A percentile compares a stretch with the other conserved stretches of the same genome.
These are phyloP conservation scores for Microtus montanus DNA, from an alignment of 2,113 vertebrate species.

Conservation along the genomic window DNA sequence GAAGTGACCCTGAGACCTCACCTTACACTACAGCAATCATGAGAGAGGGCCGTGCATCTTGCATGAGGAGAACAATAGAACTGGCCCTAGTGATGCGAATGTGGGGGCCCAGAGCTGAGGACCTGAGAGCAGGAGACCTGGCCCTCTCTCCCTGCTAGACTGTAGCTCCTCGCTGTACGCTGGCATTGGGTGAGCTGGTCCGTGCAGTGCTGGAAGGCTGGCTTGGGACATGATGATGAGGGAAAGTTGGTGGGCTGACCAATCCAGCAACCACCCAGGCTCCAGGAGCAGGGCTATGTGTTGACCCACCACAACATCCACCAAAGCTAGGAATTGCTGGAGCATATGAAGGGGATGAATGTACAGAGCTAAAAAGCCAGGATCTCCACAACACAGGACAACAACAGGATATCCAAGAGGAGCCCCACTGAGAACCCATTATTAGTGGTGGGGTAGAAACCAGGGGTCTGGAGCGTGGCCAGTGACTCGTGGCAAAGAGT, in stretches of 20 bases:
- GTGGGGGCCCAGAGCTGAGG: neutral
- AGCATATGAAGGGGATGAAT: neutral
- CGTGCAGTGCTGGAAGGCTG: fast-evolving
- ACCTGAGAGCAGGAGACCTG: neutral
- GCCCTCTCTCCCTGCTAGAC: neutral
- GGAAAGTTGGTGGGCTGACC: neutral
- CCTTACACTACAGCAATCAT: neutral
- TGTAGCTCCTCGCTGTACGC: neutral
- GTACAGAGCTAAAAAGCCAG: neutral
- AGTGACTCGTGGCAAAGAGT: neutral
- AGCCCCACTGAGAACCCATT: neutral
- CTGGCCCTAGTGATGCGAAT: neutral
- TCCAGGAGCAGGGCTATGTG: neutral
- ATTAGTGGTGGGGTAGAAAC: neutral
- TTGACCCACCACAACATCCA: neutral
- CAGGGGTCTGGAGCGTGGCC: neutral
- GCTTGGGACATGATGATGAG: neutral
- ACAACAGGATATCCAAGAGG: neutral
- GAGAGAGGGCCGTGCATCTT: neutral
- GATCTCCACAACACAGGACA: too few species aligned
- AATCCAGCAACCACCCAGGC: neutral
- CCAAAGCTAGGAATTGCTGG: neutral
- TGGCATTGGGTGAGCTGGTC: neutral
- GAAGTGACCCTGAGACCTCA: neutral
- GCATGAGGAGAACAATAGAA: neutral